Base-by-base conservation (phyloP, 2,888 invertebrate species). In the Lasioglossum morio region DNA sequence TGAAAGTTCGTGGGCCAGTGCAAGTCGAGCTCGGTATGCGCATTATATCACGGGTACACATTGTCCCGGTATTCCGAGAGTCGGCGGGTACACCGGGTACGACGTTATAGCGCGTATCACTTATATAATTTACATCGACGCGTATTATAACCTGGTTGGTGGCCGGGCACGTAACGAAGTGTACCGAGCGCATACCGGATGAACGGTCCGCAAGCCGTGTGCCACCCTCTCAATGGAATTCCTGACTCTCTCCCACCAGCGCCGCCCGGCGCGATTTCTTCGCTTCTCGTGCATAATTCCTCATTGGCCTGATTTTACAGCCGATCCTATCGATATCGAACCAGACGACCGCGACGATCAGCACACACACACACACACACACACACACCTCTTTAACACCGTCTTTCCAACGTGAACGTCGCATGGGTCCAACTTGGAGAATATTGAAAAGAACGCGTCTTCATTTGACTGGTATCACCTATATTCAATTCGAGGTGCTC, bases 61-160 rank as follows among this genome's bases (percentile, higher is more conserved):
- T 87, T 87, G 87, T 87, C 40, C 83, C 60, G 75, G 72, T 80
- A 53, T 77, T 78, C 60, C 73, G 66, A 30, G 77, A 77, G 82
- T 69, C 79, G 70, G 48, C 43, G 43, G 70, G 34, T 43, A 27
- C 16, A 40, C 23, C 43, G 43, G 70, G 34, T 48, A 27, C 23
- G 63, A 34, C 75, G 85, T 82, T 80, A 66, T 19, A 79, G 79
- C 81, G 77, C 85, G 85, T 88, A 80, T 85, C 88, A 84, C 85
- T 88, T 88, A 85, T 88, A 88, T 87, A 87, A 88, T 88, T 87
- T 87, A 85, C 83, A 89, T 86, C 84, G 87, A 79, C 84, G 85
- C 82, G 84, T 87, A 90, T 91, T 90, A 89, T 89, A 88, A 86
- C 85, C 84, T 72, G 87, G 69, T 72, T 48, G 77, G 70, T 74